Percentiles rank a stretch among this genome's conserved stretches.
phyloP scores from a whole-genome alignment of 2,888 invertebrate genomes.

The Caprella mutica region DNA sequence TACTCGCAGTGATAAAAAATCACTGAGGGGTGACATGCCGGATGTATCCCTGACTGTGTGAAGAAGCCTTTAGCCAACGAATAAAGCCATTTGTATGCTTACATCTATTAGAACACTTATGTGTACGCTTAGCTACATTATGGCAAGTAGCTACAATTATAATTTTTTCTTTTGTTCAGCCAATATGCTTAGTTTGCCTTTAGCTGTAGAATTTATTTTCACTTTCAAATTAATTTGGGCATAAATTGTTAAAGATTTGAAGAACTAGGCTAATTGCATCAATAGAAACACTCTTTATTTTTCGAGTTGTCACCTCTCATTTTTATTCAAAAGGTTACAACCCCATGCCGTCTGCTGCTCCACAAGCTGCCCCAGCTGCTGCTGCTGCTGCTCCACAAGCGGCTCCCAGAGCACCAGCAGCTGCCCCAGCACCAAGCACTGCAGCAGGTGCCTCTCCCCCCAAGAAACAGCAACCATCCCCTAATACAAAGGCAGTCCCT shows the following conservation, averaged over 20 bases:
- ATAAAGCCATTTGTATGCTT: no score
- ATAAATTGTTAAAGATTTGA: neutral
- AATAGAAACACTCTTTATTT: no score
- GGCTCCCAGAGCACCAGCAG: conserved; percentile 1
- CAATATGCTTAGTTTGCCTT: no score
- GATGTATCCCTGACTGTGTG: no score
- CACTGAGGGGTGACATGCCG: no score
- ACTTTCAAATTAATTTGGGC: no score
- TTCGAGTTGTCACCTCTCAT: neutral
- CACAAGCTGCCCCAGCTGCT: conserved; percentile 14
- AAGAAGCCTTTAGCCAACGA: no score
- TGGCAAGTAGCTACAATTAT: no score
- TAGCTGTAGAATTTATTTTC: neutral
- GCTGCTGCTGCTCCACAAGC: conserved; percentile 20
- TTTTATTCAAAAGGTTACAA: neutral
- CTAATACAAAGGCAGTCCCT: conserved; percentile 11
- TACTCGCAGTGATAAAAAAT: no score
- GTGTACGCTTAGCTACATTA: no score
- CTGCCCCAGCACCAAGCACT: conserved; percentile 2
- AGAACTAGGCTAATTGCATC: neutral
- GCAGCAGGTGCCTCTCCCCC: conserved; percentile 10
- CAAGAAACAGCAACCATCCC: conserved; percentile 10
- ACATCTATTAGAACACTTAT: no score
- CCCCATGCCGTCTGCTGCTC: conserved; percentile 37
- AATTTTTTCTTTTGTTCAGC: no score